These are phyloP conservation scores for Sarcophaga peregrina DNA, from an alignment of 1,140 invertebrate genomes.

Conservation along the genomic window DNA sequence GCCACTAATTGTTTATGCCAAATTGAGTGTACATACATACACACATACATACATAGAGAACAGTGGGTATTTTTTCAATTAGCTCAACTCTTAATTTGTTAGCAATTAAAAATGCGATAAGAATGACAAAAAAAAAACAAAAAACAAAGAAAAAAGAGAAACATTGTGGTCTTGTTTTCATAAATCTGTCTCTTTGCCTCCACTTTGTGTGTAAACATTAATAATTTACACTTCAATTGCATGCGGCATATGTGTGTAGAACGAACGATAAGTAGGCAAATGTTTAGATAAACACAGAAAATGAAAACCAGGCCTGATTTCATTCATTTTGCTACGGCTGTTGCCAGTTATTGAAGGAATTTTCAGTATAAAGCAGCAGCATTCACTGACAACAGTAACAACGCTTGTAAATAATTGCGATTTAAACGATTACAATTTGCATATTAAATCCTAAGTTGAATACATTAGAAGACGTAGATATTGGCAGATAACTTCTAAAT, in stretches of 20 bases:
- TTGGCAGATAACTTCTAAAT: no score
- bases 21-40: neutral
- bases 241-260: neutral
- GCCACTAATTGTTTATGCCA: conserved; percentile 32
- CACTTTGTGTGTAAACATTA: neutral
- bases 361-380: conserved; percentile 20
- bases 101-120: conserved; percentile 35
- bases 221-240: neutral
- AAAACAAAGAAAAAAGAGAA: neutral
- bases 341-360: neutral
- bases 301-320: neutral
- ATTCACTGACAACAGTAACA: conserved; percentile 32
- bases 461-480: neutral
- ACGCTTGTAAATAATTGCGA: conserved; percentile 21
- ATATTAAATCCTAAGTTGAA: neutral
- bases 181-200: neutral
- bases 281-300: neutral
- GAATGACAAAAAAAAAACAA: neutral
- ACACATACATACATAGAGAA: neutral
- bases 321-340: neutral
- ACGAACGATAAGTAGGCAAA: neutral
- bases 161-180: neutral
- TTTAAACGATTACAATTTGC: conserved; percentile 16
- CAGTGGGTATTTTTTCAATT: neutral
- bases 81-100: conserved; percentile 39